Evolutionary conservation across 2,113 vertebrate species (phyloP).

Genomic region (Nothocercus nigrocapillus): DNA sequence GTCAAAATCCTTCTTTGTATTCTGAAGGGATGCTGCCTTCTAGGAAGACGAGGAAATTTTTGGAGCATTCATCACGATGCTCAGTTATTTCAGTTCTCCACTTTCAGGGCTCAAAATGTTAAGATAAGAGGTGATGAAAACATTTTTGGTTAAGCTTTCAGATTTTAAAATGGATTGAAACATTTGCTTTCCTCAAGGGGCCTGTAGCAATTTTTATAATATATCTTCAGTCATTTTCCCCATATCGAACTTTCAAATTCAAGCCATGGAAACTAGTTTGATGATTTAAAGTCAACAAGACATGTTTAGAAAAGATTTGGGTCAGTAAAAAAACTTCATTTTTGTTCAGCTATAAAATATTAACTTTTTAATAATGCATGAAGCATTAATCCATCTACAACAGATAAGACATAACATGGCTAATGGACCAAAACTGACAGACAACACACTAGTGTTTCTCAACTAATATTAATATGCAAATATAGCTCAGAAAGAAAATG

Average conservation of each 20-base stretch:
- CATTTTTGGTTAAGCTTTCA: background rate
- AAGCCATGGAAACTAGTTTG: fast-evolving
- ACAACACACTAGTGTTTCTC: background rate
- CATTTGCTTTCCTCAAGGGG: fast-evolving
- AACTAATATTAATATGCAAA: background rate
- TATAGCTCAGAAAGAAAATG: background rate
- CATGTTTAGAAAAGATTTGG: background rate
- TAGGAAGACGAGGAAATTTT: background rate
- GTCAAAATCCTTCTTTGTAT: background rate
- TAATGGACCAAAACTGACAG: slow-evolving; percentile 25
- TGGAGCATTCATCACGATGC: background rate
- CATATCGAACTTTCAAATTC: background rate
- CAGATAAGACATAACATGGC: background rate
- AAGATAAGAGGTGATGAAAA: background rate
- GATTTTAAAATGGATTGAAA: background rate
- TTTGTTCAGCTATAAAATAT: background rate
- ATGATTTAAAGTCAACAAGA: background rate
- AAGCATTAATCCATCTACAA: background rate
- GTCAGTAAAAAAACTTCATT: background rate
- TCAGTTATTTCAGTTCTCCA: background rate
- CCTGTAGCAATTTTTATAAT: background rate
- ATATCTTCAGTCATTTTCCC: background rate
- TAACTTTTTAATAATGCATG: background rate
- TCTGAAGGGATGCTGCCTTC: background rate
- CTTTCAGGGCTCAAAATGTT: background rate